Base-by-base conservation (phyloP, 2,113 vertebrate genomes). In the Sander vitreus region DNA sequence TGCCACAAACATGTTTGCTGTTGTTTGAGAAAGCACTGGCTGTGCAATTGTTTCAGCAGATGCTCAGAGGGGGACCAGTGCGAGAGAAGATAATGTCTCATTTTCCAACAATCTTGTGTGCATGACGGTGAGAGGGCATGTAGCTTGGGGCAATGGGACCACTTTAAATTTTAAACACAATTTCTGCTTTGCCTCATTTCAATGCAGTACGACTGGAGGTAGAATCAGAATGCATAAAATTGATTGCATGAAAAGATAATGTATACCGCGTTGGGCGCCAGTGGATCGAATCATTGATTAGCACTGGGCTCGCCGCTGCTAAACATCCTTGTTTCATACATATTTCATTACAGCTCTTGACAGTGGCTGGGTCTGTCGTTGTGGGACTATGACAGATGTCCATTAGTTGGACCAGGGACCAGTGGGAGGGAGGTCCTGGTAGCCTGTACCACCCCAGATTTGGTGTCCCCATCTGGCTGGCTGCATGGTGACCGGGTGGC, bases 301-400 rank as follows among this genome's bases (percentile, higher is more conserved):
- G 90, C 83, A 68, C 72, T 43, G 53, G 64, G 80, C 66, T 48
- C 55, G 74, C 48, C 16, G 68, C 69, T 59, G 86, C 90, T 93
- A 92, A 89, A 91, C 89, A 93, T 92, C 91, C 87, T 84, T 85
- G 78, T 90, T 94, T 93, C 93, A 95, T 96, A 87, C 93, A 96
- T 96, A 95, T 95, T 95, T 96, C 92, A 96, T 96, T 66, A 83
- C 60, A 70, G 55, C 59, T 71, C 83, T 43, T 86, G 91, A 88
- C 90, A 84, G 88, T 85, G 87, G 78, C 81, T 60, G 78, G 80
- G 77, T 88, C 73, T 76, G 80, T 89, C 87, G 94, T 93, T 77
- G 63, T 78, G 94, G 93, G 93, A 94, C 90, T 76, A 71, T 92
- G 94, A 94, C 95, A 96, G 95, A 96, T 96, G 95, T 95, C 95